Base-by-base conservation (phyloP, 2,888 invertebrate genomes). In the Aphelenchoides bicaudatus region DNA sequence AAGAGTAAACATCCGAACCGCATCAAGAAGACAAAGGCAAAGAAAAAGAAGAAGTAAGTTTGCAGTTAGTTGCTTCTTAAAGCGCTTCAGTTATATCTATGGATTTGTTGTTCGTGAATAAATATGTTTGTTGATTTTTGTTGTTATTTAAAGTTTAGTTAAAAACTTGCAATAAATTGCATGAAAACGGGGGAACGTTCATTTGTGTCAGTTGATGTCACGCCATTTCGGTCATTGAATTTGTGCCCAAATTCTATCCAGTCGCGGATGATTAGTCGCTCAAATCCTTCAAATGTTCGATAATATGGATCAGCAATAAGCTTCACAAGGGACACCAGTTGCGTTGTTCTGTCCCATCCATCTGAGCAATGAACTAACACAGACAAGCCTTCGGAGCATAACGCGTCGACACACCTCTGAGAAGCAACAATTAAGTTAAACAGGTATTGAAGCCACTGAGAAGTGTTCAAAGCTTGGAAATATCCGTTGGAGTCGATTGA, bases 191-290 rank as follows among this genome's bases (percentile, higher is more conserved):
- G 96, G 78, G 92, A 92, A 39, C 92, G 85, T 82, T 98, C 96
- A 81, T 92, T 93, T n/a, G 86, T 84, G 78, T 93, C 92, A 66
- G 43, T 56, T 28, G 54, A 58, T 0, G 89, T 88, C 23, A 65
- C 27, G 10, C 74, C 80, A 80, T 91, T 91, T 51, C 96, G 87
- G 82, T 96, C 94, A 4, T 89, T 89, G 82, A 96, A 96, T 83
- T 96, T 96, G 83, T 98, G 96, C 0, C 96, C 96, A 82, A 90
- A 98, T 79, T 90, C 91, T 37, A 96, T 83, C 96, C 96, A 98
- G 80, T 98, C 96, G 59, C 91, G 86, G 82, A 94, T 91, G 56
- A 94, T 88, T 57, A 98, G 84, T 52, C 89, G 85, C 77, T 90
- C 88, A 82, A 96, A 96, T 62, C 93, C 94, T 60, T 89, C 38